Evolutionary conservation across 1,140 invertebrate genomes (phyloP).

Genomic region (Samia ricini): DNA sequence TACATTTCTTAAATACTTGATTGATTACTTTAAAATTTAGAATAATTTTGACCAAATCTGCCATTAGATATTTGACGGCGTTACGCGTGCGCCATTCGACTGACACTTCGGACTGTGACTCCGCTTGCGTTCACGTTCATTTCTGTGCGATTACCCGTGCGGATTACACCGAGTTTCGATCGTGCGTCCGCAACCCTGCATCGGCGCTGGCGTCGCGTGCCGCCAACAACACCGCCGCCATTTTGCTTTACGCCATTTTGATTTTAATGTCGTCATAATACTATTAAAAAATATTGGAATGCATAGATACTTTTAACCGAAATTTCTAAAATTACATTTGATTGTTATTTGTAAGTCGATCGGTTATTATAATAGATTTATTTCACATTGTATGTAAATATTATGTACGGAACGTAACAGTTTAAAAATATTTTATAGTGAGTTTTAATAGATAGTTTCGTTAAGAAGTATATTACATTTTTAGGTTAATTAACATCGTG

Average conservation of each 20-base stretch:
- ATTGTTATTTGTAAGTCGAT: too few relatives aligned
- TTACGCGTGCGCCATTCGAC: constrained; percentile 79
- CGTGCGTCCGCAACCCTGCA: constrained; percentile 86
- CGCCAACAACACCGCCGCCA: constrained; percentile 50
- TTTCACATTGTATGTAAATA: not conserved
- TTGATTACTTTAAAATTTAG: not conserved
- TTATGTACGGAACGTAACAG: not conserved
- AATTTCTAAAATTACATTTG: too few relatives aligned
- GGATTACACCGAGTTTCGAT: constrained; percentile 84
- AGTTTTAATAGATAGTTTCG: not conserved
- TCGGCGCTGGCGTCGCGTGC: constrained; percentile 81
- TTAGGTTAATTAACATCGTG: not conserved
- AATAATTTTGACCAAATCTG: constrained; percentile 2
- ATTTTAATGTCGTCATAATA: constrained; percentile 57
- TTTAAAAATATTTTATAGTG: not conserved
- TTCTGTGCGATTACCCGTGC: constrained; percentile 90
- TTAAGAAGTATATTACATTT: not conserved
- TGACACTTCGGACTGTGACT: constrained; percentile 78
- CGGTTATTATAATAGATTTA: too few relatives aligned
- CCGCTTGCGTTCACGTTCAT: constrained; percentile 86
- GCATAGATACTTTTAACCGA: too few relatives aligned
- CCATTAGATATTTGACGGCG: constrained; percentile 62
- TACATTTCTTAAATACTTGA: too few relatives aligned
- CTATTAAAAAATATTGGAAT: too few relatives aligned
- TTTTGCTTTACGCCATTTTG: constrained; percentile 62